Evolutionary conservation across 2,888 invertebrate genomes (phyloP).

Genomic region (Phortica okadai): DNA sequence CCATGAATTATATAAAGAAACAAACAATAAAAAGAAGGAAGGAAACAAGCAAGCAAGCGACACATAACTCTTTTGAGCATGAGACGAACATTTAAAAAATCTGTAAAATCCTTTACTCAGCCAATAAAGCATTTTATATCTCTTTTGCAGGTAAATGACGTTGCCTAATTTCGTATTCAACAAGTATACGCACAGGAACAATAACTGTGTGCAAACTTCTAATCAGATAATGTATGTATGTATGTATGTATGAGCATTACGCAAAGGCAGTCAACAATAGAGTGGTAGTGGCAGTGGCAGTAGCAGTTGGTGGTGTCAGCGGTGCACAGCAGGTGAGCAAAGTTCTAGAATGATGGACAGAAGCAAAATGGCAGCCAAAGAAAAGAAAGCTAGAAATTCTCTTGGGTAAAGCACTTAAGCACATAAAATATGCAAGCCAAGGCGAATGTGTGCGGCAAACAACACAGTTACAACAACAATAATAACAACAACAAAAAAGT

Average conservation of each 20-base stretch:
- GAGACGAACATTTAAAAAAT: background rate
- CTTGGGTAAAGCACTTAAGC: constrained; percentile 68
- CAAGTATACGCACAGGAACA: constrained; percentile 42
- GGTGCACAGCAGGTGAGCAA: background rate
- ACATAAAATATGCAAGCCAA: constrained; percentile 66
- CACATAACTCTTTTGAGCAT: background rate
- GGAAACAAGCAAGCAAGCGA: too few relatives aligned
- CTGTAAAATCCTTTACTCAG: constrained; percentile 3
- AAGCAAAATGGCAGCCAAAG: constrained; percentile 46
- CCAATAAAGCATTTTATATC: constrained; percentile 18
- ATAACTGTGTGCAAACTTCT: constrained; percentile 18
- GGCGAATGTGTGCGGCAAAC: constrained; percentile 64
- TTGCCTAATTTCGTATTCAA: constrained; percentile 34
- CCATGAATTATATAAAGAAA: too few relatives aligned
- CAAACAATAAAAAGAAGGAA: too few relatives aligned
- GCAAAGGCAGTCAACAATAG: constrained; percentile 28
- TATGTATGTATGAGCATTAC: constrained; percentile 47
- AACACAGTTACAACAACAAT: constrained; percentile 57
- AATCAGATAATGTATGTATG: constrained; percentile 53
- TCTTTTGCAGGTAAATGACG: constrained; percentile 26
- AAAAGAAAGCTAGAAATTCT: constrained; percentile 38
- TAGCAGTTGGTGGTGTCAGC: background rate
- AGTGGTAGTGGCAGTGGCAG: background rate
- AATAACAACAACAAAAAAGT: constrained; percentile 21
- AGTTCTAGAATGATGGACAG: constrained; percentile 51